Conservation (phyloP, 2,888 invertebrate species). For the Koerneria pararmatus region DNA sequence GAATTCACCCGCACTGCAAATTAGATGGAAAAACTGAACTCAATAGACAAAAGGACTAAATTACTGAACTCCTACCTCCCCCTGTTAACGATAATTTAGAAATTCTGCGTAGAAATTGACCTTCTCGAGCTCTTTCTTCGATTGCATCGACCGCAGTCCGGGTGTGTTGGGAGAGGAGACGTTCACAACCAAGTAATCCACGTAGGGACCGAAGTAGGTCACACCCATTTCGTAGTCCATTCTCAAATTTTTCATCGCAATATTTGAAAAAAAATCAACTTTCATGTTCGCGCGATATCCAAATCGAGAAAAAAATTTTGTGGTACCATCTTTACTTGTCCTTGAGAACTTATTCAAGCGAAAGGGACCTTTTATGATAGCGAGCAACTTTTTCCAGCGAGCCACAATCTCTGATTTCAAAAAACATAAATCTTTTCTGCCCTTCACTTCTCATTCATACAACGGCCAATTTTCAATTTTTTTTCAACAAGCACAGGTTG, state of each 20-base stretch:
- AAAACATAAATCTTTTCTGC: background rate
- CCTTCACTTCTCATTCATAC: background rate
- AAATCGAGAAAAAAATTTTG: too few relatives aligned
- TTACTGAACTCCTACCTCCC: too few relatives aligned
- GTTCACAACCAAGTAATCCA: conserved; percentile 94
- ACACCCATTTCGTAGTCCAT: conserved; percentile 70
- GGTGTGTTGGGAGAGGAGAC: conserved; percentile 95
- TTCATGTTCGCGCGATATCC: too few relatives aligned
- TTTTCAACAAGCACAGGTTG: background rate
- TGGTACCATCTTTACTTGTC: too few relatives aligned
- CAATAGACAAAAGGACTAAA: background rate
- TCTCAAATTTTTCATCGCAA: conserved; percentile 23
- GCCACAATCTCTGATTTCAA: too few relatives aligned
- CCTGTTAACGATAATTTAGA: too few relatives aligned
- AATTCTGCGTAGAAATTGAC: conserved; percentile 34
- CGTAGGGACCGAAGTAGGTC: conserved; percentile 74
- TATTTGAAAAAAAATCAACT: background rate
- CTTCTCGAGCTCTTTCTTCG: conserved; percentile 68
- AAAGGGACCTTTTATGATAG: too few relatives aligned
- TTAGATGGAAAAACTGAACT: conserved; percentile 20
- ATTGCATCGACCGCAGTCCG: conserved; percentile 78
- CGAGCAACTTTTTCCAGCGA: too few relatives aligned
- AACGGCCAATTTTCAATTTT: background rate
- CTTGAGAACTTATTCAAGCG: too few relatives aligned
- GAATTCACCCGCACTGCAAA: too few relatives aligned